phyloP scores from a whole-genome alignment of 2,113 vertebrate species.

The Montifringilla adamsi region DNA sequence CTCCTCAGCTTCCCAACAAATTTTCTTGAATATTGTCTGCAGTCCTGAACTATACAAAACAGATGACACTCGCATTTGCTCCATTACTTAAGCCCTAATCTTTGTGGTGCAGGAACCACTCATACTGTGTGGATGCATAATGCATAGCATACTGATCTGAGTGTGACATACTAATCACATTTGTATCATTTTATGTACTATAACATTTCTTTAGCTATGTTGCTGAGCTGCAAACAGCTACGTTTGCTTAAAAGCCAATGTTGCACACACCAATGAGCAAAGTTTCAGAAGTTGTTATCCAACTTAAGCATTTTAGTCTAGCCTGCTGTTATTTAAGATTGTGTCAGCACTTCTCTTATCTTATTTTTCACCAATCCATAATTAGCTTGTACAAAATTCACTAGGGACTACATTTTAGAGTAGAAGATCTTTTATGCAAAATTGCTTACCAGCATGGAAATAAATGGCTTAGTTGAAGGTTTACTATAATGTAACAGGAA shows the following conservation, averaged over 20 bases:
- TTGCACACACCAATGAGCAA: not conserved
- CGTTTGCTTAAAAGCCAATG: not conserved
- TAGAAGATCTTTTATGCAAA: slow-evolving; percentile 4
- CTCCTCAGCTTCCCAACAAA: not conserved
- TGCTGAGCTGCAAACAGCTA: not conserved
- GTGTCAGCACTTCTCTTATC: slow-evolving; percentile 22
- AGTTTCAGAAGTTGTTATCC: not conserved
- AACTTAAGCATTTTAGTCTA: not conserved
- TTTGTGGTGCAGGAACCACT: not conserved
- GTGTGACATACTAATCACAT: not conserved
- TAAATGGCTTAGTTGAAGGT: slow-evolving; percentile 9
- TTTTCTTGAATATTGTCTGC: not conserved
- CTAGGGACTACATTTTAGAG: not conserved
- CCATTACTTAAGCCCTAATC: not conserved
- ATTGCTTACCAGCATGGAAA: slow-evolving; percentile 14
- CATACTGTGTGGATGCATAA: not conserved
- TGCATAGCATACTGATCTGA: not conserved
- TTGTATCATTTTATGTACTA: not conserved
- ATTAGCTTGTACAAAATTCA: slow-evolving; percentile 22
- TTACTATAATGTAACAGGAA: not conserved
- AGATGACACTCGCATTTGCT: not conserved
- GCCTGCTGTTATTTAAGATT: not conserved
- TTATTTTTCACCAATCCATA: slow-evolving; percentile 34
- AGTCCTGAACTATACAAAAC: not conserved
- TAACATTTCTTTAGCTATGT: not conserved